Conservation (phyloP, 2,888 invertebrate genomes). For the Polyploca ridens region DNA sequence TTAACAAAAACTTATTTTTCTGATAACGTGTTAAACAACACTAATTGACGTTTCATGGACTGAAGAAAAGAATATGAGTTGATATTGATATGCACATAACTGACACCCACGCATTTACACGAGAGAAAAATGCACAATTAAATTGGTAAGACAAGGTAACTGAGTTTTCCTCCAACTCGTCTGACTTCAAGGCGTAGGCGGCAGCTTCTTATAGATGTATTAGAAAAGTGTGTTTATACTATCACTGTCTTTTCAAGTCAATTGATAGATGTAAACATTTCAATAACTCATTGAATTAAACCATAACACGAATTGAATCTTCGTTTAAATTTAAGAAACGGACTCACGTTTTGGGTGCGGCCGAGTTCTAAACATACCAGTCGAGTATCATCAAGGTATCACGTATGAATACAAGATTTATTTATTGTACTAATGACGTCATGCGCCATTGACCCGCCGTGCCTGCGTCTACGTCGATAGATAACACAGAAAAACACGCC, state of each 20-base stretch:
- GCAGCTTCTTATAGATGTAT: background rate
- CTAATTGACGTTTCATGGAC: background rate
- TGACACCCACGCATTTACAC: background rate
- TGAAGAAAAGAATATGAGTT: background rate
- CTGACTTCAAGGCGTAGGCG: background rate
- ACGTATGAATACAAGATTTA: constrained; percentile 49
- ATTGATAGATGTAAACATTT: background rate
- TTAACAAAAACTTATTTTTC: too few species aligned
- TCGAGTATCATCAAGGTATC: constrained; percentile 32
- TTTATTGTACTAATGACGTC: constrained; percentile 66
- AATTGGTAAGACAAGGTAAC: background rate
- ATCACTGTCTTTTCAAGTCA: constrained; percentile 1
- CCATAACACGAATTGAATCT: background rate
- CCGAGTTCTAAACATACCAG: constrained; percentile 44
- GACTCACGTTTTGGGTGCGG: constrained; percentile 54
- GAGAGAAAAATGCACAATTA: background rate
- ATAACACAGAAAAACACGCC: constrained; percentile 19
- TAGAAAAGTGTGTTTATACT: constrained; percentile 4
- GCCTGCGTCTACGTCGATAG: constrained; percentile 43
- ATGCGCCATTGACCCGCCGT: constrained; percentile 73
- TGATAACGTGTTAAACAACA: too few species aligned
- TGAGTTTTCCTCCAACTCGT: background rate
- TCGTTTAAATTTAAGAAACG: constrained; percentile 27
- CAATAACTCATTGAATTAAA: constrained; percentile 7
- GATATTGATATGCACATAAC: background rate